phyloP scores from a whole-genome alignment of 2,888 invertebrate species.

The Drosophila demipolita region DNA sequence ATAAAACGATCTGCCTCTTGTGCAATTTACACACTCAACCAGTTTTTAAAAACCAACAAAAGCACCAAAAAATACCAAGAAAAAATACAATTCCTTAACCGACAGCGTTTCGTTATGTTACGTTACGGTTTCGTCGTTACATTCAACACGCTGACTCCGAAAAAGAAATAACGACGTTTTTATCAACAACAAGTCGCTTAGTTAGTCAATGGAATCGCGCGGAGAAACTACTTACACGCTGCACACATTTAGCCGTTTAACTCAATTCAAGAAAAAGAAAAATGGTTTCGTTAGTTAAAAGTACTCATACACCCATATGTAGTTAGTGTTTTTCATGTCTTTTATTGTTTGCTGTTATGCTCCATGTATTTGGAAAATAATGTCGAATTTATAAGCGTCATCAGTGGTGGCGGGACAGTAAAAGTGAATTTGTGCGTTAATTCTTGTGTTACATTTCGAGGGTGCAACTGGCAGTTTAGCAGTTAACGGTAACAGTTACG shows the following conservation, averaged over 20 bases:
- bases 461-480: neutral
- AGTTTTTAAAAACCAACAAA: neutral
- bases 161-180: constrained; percentile 51
- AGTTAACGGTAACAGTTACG: constrained; percentile 51
- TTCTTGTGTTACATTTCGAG: constrained; percentile 19
- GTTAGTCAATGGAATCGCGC: constrained; percentile 63
- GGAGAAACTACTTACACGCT: constrained; percentile 63
- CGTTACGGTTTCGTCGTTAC: constrained; percentile 32
- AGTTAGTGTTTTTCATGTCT: constrained; percentile 4
- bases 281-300: constrained; percentile 16
- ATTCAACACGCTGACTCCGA: constrained; percentile 40
- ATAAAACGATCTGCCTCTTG: neutral
- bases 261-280: constrained; percentile 27
- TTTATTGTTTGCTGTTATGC: constrained; percentile 21
- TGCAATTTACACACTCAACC: neutral
- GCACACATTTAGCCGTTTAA: constrained; percentile 17
- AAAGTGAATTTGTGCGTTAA: constrained; percentile 24
- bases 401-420: constrained; percentile 8
- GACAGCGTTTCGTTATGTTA: constrained; percentile 7
- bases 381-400: constrained; percentile 15
- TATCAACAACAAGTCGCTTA: constrained; percentile 59
- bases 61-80: constrained; percentile 32
- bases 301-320: constrained; percentile 2
- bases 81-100: constrained; percentile 23
- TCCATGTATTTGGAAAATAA: constrained; percentile 22